Evolutionary conservation across 2,888 invertebrate genomes (phyloP).

Genomic region (Punctoribates punctum): DNA sequence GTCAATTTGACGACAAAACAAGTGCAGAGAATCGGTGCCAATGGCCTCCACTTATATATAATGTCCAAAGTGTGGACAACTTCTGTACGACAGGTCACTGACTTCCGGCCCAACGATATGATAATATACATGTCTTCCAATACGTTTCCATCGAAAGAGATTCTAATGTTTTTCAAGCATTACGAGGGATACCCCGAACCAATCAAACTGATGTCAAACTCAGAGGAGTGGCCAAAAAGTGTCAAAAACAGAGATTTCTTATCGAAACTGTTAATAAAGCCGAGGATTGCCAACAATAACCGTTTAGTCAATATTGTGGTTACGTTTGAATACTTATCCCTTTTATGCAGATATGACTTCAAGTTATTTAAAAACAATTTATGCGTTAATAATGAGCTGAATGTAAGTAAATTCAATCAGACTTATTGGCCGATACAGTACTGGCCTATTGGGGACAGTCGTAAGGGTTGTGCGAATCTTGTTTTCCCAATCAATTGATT

Average conservation of each 20-base stretch:
- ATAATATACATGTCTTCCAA: conserved; percentile 44
- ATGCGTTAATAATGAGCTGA: conserved; percentile 3
- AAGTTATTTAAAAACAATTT: conserved; percentile 17
- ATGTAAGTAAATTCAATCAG: background rate
- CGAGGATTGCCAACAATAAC: background rate
- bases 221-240: background rate
- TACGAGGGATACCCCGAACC: conserved; percentile 22
- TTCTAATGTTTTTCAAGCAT: conserved; percentile 37
- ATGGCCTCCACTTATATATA: background rate
- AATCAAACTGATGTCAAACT: background rate
- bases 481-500: too few relatives aligned
- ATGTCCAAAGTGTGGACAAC: conserved; percentile 23
- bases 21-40: background rate
- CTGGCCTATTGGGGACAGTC: background rate
- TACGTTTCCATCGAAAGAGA: background rate
- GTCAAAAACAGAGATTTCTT: background rate
- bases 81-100: conserved; percentile 38
- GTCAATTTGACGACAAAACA: background rate
- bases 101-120: conserved; percentile 48
- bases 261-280: background rate
- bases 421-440: conserved; percentile 5
- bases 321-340: conserved; percentile 36
- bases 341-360: conserved; percentile 30
- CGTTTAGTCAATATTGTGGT: conserved; percentile 25
- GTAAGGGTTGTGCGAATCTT: background rate